Conservation (phyloP, 2,797 vertebrate species). For the Columba guinea region DNA sequence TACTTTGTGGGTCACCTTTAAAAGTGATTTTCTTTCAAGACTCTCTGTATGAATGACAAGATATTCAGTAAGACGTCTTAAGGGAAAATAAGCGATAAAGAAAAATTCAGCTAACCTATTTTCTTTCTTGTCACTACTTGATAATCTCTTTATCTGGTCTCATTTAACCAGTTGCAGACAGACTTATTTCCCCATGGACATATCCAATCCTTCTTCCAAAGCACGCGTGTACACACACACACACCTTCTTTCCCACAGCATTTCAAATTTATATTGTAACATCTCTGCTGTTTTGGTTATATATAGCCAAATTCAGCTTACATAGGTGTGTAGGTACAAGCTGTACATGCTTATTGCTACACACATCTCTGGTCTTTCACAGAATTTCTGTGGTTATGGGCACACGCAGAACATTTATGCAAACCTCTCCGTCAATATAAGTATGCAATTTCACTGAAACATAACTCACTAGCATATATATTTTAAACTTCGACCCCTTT, state of each 20-base stretch:
- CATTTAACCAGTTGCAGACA: constrained; percentile 53
- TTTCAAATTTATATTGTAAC: background rate
- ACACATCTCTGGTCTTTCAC: background rate
- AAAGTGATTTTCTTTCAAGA: background rate
- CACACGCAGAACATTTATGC: background rate
- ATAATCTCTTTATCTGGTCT: constrained; percentile 49
- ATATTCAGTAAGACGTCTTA: constrained; percentile 1
- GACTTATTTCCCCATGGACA: constrained; percentile 26
- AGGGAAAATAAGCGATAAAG: constrained; percentile 14
- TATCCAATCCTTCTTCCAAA: background rate
- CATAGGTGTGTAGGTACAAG: accelerated
- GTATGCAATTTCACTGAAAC: background rate
- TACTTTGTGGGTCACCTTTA: constrained; percentile 10
- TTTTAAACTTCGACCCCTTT: background rate
- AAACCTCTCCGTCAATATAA: background rate
- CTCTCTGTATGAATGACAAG: background rate
- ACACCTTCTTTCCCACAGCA: background rate
- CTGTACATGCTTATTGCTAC: background rate
- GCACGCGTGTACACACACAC: accelerated
- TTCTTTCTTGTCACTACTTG: constrained; percentile 13
- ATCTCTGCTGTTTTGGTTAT: background rate
- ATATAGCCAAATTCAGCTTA: background rate
- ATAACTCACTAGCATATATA: background rate
- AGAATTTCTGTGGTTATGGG: background rate
- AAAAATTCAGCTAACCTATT: constrained; percentile 34